These are phyloP conservation scores for Tuberolachnus salignus DNA, from an alignment of 2,888 invertebrate genomes.

Conservation along the genomic window DNA sequence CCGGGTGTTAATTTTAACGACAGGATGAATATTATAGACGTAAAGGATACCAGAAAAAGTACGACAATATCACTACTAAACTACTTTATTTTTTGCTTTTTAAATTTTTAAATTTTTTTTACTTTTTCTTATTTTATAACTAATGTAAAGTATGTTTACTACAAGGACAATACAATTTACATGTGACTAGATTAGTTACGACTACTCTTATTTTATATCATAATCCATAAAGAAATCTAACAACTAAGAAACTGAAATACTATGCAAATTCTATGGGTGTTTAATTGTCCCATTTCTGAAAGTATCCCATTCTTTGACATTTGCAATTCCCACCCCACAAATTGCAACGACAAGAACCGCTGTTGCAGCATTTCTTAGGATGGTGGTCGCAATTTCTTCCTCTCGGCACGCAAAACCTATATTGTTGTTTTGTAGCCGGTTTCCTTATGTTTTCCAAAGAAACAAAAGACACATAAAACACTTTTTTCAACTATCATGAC, in stretches of 20 bases:
- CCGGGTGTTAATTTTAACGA: too few relatives aligned
- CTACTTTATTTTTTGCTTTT: too few relatives aligned
- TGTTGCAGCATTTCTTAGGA: constrained; percentile 84
- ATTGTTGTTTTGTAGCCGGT: not conserved
- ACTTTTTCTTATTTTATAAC: too few relatives aligned
- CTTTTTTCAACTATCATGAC: too few relatives aligned
- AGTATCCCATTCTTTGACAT: constrained; percentile 85
- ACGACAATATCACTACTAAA: too few relatives aligned
- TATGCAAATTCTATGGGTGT: not conserved
- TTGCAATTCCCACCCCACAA: constrained; percentile 88
- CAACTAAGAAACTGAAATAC: not conserved
- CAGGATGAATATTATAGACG: too few relatives aligned
- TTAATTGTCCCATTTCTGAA: constrained; percentile 74
- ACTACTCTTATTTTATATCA: not conserved
- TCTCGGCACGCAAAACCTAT: constrained; percentile 71
- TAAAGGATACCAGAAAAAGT: too few relatives aligned
- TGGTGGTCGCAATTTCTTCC: constrained; percentile 85
- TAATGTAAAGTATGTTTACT: too few relatives aligned
- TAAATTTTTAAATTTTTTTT: too few relatives aligned
- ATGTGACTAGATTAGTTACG: not conserved
- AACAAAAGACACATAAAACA: constrained; percentile 1
- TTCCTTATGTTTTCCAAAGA: constrained; percentile 10
- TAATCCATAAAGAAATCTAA: not conserved
- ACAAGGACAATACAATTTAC: too few relatives aligned
- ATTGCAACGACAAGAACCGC: constrained; percentile 85